phyloP scores from a whole-genome alignment of 2,797 vertebrate species.

The Dermochelys coriacea region DNA sequence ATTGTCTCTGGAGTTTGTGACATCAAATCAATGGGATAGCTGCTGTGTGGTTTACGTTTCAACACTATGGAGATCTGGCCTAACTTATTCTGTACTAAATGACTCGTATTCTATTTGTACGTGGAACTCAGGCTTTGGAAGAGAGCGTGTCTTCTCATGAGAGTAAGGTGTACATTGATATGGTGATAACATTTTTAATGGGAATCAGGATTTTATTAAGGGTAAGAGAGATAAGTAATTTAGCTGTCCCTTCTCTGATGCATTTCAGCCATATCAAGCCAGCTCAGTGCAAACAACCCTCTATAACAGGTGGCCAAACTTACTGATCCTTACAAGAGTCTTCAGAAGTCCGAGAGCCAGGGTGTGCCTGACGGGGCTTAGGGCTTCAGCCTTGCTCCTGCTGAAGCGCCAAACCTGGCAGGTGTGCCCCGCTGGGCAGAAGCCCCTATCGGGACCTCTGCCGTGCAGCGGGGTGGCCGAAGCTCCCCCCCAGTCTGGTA shows the following conservation, averaged over 20 bases:
- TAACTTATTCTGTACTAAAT: background rate
- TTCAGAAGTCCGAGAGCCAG: too few relatives aligned
- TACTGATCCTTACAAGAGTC: too few relatives aligned
- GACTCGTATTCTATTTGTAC: background rate
- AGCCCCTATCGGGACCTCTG: too few relatives aligned
- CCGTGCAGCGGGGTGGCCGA: too few relatives aligned
- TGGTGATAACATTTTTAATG: accelerated
- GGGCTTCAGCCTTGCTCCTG: too few relatives aligned
- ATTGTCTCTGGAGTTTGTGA: background rate
- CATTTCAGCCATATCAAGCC: background rate
- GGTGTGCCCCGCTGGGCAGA: too few relatives aligned
- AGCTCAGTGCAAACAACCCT: background rate
- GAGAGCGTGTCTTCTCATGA: background rate
- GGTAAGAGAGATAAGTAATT: accelerated
- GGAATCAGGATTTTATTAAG: accelerated
- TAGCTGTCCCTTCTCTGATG: background rate
- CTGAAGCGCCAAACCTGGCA: too few relatives aligned
- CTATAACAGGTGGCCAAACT: too few relatives aligned
- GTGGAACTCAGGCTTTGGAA: background rate
- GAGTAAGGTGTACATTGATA: background rate
- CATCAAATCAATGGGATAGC: background rate
- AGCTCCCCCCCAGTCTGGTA: too few relatives aligned
- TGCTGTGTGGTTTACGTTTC: accelerated
- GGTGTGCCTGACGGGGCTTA: too few relatives aligned
- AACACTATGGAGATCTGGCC: background rate